phyloP scores from a whole-genome alignment of 2,888 invertebrate species.

The Tachina fera region DNA sequence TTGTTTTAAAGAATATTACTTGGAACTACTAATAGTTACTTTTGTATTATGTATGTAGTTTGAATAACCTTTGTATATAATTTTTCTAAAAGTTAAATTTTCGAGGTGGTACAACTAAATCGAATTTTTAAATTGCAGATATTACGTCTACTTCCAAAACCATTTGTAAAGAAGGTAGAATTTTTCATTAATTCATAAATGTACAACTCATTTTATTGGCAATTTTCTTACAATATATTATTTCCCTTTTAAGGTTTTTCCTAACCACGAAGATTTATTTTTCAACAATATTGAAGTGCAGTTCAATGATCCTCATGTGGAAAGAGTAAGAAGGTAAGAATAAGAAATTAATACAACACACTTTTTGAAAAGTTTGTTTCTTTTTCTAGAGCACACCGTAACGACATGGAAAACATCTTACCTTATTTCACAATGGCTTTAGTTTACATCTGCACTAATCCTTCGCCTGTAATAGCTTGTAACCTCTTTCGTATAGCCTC shows the following conservation, averaged over 20 bases:
- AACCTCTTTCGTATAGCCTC: constrained; percentile 85
- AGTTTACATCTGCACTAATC: constrained; percentile 85
- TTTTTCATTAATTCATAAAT: constrained; percentile 1
- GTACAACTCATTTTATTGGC: not conserved
- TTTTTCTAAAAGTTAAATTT: too few species aligned
- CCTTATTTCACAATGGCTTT: constrained; percentile 85
- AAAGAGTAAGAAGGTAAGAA: constrained; percentile 72
- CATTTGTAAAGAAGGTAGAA: constrained; percentile 76
- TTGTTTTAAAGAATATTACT: too few species aligned
- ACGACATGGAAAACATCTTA: constrained; percentile 88
- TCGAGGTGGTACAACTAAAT: not conserved
- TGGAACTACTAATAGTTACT: too few species aligned
- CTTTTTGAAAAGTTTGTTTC: not conserved
- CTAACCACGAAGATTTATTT: constrained; percentile 84
- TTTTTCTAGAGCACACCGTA: constrained; percentile 86
- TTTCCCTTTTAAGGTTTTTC: constrained; percentile 83
- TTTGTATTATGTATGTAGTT: too few species aligned
- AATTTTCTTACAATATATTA: not conserved
- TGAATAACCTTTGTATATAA: too few species aligned
- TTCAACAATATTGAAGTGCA: constrained; percentile 80
- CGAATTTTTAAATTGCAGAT: constrained; percentile 74
- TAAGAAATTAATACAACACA: not conserved
- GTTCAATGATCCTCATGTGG: constrained; percentile 81
- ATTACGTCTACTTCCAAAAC: constrained; percentile 75
- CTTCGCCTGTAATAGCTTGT: constrained; percentile 83